Conservation (phyloP, 1,140 invertebrate species). For the Holcopasites calliopsidis region DNA sequence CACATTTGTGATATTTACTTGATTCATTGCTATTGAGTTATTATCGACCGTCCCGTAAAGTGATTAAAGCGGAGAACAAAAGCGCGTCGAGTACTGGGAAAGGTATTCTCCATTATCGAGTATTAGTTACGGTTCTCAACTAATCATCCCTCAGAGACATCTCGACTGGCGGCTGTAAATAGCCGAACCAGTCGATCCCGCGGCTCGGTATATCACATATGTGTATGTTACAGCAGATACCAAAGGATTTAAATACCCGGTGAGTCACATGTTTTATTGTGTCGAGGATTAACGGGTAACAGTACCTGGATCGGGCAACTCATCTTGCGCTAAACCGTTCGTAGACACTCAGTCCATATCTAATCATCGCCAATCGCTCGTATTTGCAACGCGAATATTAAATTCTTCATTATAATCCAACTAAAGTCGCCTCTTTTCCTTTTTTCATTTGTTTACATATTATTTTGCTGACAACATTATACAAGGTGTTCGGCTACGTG, state of each 20-base stretch:
- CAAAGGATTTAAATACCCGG: not conserved
- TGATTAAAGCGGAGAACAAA: too few species aligned
- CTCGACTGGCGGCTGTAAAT: not conserved
- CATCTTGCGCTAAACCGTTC: conserved; percentile 14
- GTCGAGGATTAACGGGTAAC: conserved; percentile 6
- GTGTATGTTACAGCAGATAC: not conserved
- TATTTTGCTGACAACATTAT: too few species aligned
- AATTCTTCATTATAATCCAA: too few species aligned
- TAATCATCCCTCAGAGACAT: not conserved
- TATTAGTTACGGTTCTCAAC: conserved; percentile 11
- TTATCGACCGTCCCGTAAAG: not conserved
- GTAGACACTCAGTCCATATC: not conserved
- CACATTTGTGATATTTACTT: too few species aligned
- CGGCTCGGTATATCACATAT: not conserved
- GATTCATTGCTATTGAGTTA: too few species aligned
- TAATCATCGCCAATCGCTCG: not conserved
- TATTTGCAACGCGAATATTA: not conserved
- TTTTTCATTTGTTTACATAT: too few species aligned
- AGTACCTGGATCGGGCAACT: not conserved
- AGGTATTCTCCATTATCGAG: not conserved
- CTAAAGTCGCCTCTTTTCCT: too few species aligned
- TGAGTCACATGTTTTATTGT: conserved; percentile 2
- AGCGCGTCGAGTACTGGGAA: not conserved
- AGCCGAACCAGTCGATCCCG: not conserved
- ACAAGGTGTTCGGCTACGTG: too few species aligned